Percentiles rank a stretch among this genome's conserved stretches.
Evolutionary conservation across 2,113 vertebrate genomes (phyloP).

Genomic region (Thinocorus orbignyianus): DNA sequence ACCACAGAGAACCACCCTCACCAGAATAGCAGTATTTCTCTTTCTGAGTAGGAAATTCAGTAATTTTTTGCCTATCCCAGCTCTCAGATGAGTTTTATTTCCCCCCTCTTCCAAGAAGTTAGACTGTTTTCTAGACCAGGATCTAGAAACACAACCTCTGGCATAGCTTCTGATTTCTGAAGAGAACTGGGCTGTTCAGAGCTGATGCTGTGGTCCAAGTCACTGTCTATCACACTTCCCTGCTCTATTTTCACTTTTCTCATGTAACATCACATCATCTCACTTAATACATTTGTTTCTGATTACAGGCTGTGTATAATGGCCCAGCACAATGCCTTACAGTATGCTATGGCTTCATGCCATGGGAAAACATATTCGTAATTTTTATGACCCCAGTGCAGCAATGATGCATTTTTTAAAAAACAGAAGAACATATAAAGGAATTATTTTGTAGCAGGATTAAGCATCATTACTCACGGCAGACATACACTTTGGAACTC

Average conservation of each 20-base stretch:
- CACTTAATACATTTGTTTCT: constrained; percentile 79
- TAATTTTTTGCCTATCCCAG: background rate
- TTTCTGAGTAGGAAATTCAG: background rate
- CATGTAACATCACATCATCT: constrained; percentile 77
- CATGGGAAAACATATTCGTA: constrained; percentile 81
- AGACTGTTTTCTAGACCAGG: constrained; percentile 30
- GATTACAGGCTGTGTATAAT: constrained; percentile 72
- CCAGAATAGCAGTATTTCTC: background rate
- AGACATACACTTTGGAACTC: constrained; percentile 67
- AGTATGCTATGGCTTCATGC: constrained; percentile 69
- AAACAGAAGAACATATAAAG: constrained; percentile 69
- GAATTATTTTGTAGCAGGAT: constrained; percentile 74
- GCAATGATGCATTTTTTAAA: constrained; percentile 71
- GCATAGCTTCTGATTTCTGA: constrained; percentile 40
- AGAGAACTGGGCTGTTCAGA: constrained; percentile 45
- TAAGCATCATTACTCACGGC: constrained; percentile 68
- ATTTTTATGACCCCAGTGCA: constrained; percentile 75
- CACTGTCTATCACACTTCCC: constrained; percentile 66
- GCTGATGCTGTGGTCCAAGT: constrained; percentile 41
- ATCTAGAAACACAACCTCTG: constrained; percentile 63
- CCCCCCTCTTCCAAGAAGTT: background rate
- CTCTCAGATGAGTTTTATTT: background rate
- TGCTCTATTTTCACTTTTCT: constrained; percentile 68
- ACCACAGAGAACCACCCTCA: background rate
- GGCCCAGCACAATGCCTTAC: constrained; percentile 61